Base-by-base conservation (phyloP, 2,113 vertebrate genomes). In the Campylomormyrus numenius region DNA sequence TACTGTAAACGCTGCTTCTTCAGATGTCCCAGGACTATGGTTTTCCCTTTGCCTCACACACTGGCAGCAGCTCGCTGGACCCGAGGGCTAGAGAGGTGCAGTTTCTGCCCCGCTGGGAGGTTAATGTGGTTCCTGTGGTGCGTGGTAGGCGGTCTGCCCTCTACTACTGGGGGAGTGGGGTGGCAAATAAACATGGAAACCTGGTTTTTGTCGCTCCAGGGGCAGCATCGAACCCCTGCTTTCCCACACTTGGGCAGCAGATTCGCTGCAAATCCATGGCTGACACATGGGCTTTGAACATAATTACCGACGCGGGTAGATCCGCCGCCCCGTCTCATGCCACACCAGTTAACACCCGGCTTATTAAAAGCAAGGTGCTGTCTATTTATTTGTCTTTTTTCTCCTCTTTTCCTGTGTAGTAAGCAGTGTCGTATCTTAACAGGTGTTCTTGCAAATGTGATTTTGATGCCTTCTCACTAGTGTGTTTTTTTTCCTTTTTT, bases 401-500 rank as follows among this genome's bases (percentile, higher is more conserved):
- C 21, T 15, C 58, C 50, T 88, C 9, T 87, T 21, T 85, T 70
- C 21, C 11, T n/a, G 58, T 66, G 19, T 48, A 19, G 13, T 90
- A 21, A 56, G 58, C 15, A 80, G 27, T 56, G 74, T 85, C 11
- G 21, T 70, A 56, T 21, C 58, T 42, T 53, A 53, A 50, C 85
- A 85, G 42, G 24, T 88, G 58, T 91, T 70, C 88, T 15, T 15
- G 27, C 31, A 56, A 46, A 89, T 85, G 70, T 53, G 45, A 86
- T 39, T 45, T 27, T 66, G 83, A 90, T 83, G 66, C 4, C 87
- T 83, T 87, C n/a, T 84, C 31, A 6, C 50, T 24, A 50, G 49
- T 49, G 88, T 74, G 48, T 62, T 9, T 24, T n/a, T 27, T 31
- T 3, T 1, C 2, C 27, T 35, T 70, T 50, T 5, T 46, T 74